Evolutionary conservation across 1,140 invertebrate genomes (phyloP).

Genomic region (Caenorhabditis remanei): DNA sequence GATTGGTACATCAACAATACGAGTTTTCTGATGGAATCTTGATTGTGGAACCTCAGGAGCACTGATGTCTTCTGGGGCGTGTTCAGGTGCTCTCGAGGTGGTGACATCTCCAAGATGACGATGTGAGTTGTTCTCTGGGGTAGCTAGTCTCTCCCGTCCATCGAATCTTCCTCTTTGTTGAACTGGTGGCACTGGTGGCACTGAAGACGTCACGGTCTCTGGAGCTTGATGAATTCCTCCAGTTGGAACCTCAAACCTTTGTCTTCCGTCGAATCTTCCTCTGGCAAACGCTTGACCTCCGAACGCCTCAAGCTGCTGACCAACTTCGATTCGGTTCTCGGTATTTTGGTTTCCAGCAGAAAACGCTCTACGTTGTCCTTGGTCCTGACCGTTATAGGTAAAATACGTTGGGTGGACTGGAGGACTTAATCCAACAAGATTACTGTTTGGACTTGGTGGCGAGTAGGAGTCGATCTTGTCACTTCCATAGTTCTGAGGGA

Average conservation of each 20-base stretch:
- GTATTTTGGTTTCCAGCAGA: constrained; percentile 17
- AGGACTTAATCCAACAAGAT: constrained; percentile 50
- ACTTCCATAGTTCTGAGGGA: background rate
- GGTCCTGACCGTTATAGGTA: constrained; percentile 58
- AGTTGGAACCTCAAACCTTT: background rate
- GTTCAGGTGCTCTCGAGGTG: no score
- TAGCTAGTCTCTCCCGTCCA: background rate
- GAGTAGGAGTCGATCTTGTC: constrained; percentile 16
- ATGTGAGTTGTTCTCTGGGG: background rate
- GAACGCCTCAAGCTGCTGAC: constrained; percentile 14
- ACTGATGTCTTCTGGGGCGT: background rate
- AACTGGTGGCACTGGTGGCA: background rate
- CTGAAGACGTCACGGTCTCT: background rate
- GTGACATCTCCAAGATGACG: background rate
- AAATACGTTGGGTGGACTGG: constrained; percentile 62
- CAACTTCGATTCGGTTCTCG: constrained; percentile 22
- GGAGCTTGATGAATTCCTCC: background rate
- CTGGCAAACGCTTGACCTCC: background rate
- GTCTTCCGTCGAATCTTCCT: constrained; percentile 25
- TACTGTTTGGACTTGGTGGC: constrained; percentile 1
- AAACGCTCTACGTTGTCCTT: constrained; percentile 43
- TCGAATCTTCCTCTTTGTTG: background rate
- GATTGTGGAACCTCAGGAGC: background rate
- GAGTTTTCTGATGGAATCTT: background rate
- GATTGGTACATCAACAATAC: background rate